phyloP scores from a whole-genome alignment of 2,797 vertebrate genomes.

The Lindbergichthys nudifrons region DNA sequence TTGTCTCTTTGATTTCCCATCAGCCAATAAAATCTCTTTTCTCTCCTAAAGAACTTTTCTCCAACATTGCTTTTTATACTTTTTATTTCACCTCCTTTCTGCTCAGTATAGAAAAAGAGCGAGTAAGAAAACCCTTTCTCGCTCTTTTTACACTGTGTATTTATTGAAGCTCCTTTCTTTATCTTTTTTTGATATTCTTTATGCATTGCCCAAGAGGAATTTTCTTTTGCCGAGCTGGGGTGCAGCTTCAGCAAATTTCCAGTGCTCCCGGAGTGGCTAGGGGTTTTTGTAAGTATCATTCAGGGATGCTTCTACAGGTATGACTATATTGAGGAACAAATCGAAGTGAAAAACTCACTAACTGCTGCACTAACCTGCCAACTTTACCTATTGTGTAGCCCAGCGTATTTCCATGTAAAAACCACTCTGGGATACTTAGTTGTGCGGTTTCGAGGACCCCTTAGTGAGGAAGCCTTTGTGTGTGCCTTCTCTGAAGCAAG shows the following conservation, averaged over 20 bases:
- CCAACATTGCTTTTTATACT: conserved; percentile 28
- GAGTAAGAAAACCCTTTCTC: conserved; percentile 43
- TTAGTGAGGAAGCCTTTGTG: conserved; percentile 66
- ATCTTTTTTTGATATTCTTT: conserved; percentile 69
- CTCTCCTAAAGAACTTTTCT: conserved; percentile 32
- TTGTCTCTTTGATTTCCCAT: conserved; percentile 53
- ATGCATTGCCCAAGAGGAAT: conserved; percentile 67
- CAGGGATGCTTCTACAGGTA: conserved; percentile 41
- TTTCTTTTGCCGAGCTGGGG: conserved; percentile 43
- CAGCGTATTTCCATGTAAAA: conserved; percentile 58
- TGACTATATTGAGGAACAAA: conserved; percentile 42
- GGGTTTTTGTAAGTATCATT: conserved; percentile 64
- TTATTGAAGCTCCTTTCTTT: conserved; percentile 66
- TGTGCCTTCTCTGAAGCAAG: conserved; percentile 66
- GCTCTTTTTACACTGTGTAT: conserved; percentile 47
- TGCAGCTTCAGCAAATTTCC: conserved; percentile 80
- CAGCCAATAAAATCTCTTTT: conserved; percentile 30
- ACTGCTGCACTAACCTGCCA: conserved; percentile 54
- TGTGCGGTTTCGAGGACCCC: conserved; percentile 56
- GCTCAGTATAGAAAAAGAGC: conserved; percentile 18
- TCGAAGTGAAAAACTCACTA: conserved; percentile 45
- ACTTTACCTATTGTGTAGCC: conserved; percentile 48
- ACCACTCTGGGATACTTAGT: conserved; percentile 56
- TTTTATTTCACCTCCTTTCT: conserved; percentile 40
- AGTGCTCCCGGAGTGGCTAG: conserved; percentile 54